A percentile compares a stretch with the other conserved stretches of the same genome.
Evolutionary conservation across 2,113 vertebrate genomes (phyloP).

Genomic region (Heteronetta atricapilla): DNA sequence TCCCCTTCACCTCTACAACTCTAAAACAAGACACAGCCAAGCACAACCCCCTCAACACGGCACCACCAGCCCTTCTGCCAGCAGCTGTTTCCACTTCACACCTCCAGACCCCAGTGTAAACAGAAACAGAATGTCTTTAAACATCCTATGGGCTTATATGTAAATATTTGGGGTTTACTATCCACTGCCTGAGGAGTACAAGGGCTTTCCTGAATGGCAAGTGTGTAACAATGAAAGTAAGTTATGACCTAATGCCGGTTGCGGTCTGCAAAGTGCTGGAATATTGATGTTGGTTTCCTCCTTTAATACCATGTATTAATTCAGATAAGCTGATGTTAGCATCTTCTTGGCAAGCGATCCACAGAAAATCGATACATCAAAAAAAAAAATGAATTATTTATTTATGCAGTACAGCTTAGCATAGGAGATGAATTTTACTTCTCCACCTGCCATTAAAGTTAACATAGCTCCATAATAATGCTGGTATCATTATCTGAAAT

Average conservation of each 20-base stretch:
- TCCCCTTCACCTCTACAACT: too few species aligned
- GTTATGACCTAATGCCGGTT: background rate
- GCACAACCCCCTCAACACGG: accelerated
- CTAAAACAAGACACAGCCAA: background rate
- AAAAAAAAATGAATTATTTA: background rate
- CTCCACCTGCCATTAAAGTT: slow-evolving; percentile 7
- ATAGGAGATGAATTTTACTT: slow-evolving; percentile 23
- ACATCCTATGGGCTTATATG: background rate
- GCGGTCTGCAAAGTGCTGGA: background rate
- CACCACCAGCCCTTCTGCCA: background rate
- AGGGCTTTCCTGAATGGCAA: background rate
- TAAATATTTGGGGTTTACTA: background rate
- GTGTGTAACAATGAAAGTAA: background rate
- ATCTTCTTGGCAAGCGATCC: slow-evolving; percentile 27
- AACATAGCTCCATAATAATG: background rate
- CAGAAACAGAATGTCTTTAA: background rate
- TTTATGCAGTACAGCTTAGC: background rate
- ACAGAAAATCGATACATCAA: background rate
- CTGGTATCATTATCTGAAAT: slow-evolving; percentile 32
- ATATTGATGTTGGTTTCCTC: background rate
- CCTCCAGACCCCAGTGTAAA: background rate
- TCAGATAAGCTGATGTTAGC: slow-evolving; percentile 18
- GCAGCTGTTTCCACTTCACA: background rate
- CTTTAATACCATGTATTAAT: background rate
- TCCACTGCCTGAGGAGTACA: accelerated